A percentile compares a stretch with the other conserved stretches of the same genome.
Conservation (phyloP, 1,140 invertebrate genomes). For the Camponotus vicinus region DNA sequence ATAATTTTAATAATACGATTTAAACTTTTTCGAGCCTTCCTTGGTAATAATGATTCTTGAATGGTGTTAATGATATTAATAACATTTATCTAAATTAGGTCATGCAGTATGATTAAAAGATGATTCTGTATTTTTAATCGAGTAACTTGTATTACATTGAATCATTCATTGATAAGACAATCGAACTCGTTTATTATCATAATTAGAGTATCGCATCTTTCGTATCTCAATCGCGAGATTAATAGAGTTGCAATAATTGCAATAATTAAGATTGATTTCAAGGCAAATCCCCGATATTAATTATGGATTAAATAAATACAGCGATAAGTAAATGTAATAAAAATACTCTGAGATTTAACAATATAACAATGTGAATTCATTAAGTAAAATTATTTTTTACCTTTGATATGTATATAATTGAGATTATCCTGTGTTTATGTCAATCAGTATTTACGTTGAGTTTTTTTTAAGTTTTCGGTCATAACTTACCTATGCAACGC, state of each 20-base stretch:
- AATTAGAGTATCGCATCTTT: conserved; percentile 19
- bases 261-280: background rate
- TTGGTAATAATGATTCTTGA: too few relatives aligned
- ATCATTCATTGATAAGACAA: conserved; percentile 42
- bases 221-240: background rate
- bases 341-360: conserved; percentile 14
- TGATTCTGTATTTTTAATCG: background rate
- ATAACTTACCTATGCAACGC: conserved; percentile 89
- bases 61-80: too few relatives aligned
- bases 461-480: background rate
- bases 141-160: background rate
- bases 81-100: background rate
- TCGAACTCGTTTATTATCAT: background rate
- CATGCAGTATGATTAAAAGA: background rate
- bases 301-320: conserved; percentile 2
- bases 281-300: background rate
- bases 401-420: too few relatives aligned
- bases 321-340: background rate
- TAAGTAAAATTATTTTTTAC: conserved; percentile 4
- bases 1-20: background rate
- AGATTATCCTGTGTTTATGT: background rate
- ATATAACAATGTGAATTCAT: background rate
- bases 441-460: background rate
- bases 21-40: background rate
- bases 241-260: conserved; percentile 28